Base-by-base conservation (phyloP, 2,797 vertebrate species). In the Melanotaenia parkinsoni region DNA sequence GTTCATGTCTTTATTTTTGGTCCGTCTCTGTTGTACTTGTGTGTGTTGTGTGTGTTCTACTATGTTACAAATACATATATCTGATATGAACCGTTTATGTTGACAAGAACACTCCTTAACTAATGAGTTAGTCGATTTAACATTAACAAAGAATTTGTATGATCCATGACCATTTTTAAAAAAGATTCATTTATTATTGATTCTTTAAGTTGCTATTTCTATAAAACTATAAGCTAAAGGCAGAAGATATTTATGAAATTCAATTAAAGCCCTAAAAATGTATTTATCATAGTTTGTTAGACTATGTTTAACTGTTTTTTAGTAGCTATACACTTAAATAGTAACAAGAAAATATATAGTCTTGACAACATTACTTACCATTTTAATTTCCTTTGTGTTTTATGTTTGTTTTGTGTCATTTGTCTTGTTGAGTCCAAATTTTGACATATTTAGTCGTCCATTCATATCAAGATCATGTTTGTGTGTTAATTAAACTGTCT, bases 1-100 rank as follows among this genome's bases (percentile, higher is more conserved):
- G 70, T 88, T 22, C 72, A 62, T 66, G 82, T 86, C 22, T 83
- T 57, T 76, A 47, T 85, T 72, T 72, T 85, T 60, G 38, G 40
- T 88, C 58, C 59, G 10, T 84, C 24, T 40, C 51, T 82, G 69
- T 75, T 78, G 76, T 78, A 57, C 47, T 3, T 77, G 11, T 62
- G n/a, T 72, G 51, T 79, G 53, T 80, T 67, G 28, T 67, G 14
- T 67, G 22, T 43, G 2, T 51, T 63, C 37, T 24, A 18, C 12
- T 54, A 11, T 65, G 1, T 33, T 51, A 28, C 2, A 26, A 43
- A 56, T 12, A 33, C 2, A 47, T 22, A 66, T 51, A 57, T 63
- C 16, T 78, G 16, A 12, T 63, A 13, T 53, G 14, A 33, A 43
- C 7, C 16, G 3, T 24, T 68, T 58, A 45, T 74, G 18, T 56